Evolutionary conservation across 2,797 vertebrate genomes (phyloP).

Genomic region (Neomorphus geoffroyi): DNA sequence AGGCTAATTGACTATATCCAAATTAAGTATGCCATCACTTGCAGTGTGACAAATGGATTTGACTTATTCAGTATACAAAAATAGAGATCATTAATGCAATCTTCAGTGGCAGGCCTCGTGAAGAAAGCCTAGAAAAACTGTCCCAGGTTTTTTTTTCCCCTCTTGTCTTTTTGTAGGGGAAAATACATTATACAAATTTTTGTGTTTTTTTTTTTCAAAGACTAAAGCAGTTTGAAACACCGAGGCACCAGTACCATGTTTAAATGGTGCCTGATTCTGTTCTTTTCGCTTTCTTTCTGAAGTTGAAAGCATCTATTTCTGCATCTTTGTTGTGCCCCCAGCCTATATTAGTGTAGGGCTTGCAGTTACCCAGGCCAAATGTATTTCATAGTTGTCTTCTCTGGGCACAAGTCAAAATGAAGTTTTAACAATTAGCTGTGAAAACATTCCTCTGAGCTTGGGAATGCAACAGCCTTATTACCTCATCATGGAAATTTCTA

Average conservation of each 20-base stretch:
- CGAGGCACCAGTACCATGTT: background rate
- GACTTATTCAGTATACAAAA: constrained; percentile 99
- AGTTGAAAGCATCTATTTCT: constrained; percentile 55
- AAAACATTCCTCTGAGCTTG: constrained; percentile 77
- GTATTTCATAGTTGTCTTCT: constrained; percentile 84
- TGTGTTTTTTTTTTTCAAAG: background rate
- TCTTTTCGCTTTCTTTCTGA: constrained; percentile 47
- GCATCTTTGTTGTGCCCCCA: constrained; percentile 75
- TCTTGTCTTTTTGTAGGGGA: constrained; percentile 70
- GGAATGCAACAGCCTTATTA: constrained; percentile 81
- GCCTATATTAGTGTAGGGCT: constrained; percentile 76
- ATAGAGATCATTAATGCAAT: constrained; percentile 98
- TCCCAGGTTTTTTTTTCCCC: constrained; percentile 65
- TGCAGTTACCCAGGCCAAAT: constrained; percentile 86
- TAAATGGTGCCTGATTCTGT: constrained; percentile 27
- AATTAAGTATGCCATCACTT: constrained; percentile 99
- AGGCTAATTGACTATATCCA: constrained; percentile 99
- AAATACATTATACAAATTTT: constrained; percentile 56
- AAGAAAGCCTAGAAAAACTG: constrained; percentile 80
- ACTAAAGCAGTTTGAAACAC: constrained; percentile 52
- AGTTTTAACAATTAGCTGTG: constrained; percentile 84
- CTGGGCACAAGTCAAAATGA: constrained; percentile 82
- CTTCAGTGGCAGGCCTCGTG: constrained; percentile 84
- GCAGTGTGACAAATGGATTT: constrained; percentile 99
- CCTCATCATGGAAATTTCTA: constrained; percentile 85